These are phyloP conservation scores for Crotophaga sulcirostris DNA, from an alignment of 2,113 vertebrate genomes.

Conservation along the genomic window DNA sequence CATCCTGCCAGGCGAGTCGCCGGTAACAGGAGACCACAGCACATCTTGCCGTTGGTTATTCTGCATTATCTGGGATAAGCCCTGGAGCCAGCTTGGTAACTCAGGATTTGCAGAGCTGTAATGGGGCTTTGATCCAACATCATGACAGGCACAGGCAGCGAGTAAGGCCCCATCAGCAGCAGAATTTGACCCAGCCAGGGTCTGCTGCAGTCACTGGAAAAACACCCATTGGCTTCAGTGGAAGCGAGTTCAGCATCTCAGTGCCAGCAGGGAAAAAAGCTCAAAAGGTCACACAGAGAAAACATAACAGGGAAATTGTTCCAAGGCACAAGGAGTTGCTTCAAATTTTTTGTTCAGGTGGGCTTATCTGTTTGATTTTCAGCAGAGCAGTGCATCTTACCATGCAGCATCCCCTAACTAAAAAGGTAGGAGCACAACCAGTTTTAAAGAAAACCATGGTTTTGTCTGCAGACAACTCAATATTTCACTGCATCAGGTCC, in stretches of 20 bases:
- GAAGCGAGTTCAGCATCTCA: neutral
- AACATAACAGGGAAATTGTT: constrained; percentile 40
- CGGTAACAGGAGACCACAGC: rapidly evolving
- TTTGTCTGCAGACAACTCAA: constrained; percentile 46
- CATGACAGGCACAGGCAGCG: neutral
- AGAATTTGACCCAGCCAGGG: neutral
- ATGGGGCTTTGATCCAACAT: constrained; percentile 7
- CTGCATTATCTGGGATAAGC: neutral
- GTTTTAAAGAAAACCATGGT: constrained; percentile 29
- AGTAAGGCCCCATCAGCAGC: neutral
- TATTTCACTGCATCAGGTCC: constrained; percentile 25
- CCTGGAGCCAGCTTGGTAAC: neutral
- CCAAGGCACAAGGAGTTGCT: neutral
- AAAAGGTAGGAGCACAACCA: neutral
- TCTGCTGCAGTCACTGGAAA: neutral
- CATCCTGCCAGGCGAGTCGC: neutral
- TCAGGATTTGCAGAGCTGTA: constrained; percentile 7
- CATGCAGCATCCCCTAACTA: neutral
- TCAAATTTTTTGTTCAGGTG: neutral
- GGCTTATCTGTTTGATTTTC: neutral
- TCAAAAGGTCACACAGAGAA: constrained; percentile 39
- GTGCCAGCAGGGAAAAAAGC: neutral
- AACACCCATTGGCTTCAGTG: constrained; percentile 12
- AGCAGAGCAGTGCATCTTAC: neutral
- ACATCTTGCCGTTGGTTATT: neutral